These are phyloP conservation scores for Cottus gobio DNA, from an alignment of 2,113 vertebrate genomes.

Conservation along the genomic window DNA sequence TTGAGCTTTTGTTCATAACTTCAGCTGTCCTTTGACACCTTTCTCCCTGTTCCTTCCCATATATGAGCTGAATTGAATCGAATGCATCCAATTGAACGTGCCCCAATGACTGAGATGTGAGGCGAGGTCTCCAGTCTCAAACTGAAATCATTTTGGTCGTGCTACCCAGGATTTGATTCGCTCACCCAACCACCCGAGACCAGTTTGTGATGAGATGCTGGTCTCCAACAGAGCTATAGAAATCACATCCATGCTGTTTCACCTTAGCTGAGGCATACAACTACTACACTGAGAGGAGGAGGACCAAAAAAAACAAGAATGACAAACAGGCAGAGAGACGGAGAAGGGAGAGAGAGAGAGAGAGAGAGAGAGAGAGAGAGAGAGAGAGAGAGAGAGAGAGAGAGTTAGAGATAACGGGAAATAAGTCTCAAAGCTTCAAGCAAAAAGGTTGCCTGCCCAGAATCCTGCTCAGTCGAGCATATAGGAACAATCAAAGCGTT, in stretches of 20 bases:
- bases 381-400: constrained; percentile 1
- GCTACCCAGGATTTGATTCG: constrained; percentile 73
- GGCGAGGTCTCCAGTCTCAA: constrained; percentile 53
- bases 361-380: constrained; percentile 41
- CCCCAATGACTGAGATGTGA: constrained; percentile 57
- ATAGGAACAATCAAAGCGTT: constrained; percentile 71
- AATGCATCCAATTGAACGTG: constrained; percentile 67
- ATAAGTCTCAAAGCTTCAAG: constrained; percentile 58
- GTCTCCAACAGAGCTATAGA: constrained; percentile 76
- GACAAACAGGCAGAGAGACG: constrained; percentile 46
- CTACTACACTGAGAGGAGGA: constrained; percentile 41
- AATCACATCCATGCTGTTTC: constrained; percentile 76
- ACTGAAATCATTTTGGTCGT: constrained; percentile 70
- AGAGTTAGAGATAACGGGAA: constrained; percentile 49
- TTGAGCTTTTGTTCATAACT: constrained; percentile 32
- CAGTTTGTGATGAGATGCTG: constrained; percentile 76
- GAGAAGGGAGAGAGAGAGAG: constrained; percentile 29
- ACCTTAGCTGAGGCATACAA: constrained; percentile 65
- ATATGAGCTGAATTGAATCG: constrained; percentile 64
- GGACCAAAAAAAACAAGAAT: constrained; percentile 39
- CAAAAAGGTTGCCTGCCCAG: constrained; percentile 62
- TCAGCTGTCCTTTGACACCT: constrained; percentile 13
- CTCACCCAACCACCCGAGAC: constrained; percentile 72
- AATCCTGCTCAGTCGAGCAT: constrained; percentile 69
- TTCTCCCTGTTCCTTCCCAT: constrained; percentile 20